These are phyloP conservation scores for Platycnemis pennipes DNA, from an alignment of 2,888 invertebrate genomes.

Conservation along the genomic window DNA sequence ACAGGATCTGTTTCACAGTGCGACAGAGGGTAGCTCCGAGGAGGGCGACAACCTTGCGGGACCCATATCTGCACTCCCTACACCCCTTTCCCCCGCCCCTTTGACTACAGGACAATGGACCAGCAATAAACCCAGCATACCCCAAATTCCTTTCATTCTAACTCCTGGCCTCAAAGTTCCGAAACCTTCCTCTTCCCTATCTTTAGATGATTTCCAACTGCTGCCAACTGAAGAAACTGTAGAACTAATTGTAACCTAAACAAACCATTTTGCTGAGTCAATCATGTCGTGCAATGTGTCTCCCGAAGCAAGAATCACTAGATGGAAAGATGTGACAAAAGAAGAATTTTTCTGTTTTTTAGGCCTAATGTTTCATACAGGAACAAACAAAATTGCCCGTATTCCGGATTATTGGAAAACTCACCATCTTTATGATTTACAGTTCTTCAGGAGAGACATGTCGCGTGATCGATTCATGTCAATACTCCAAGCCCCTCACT, in stretches of 20 bases:
- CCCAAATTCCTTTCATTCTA: not conserved
- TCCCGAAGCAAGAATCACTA: not conserved
- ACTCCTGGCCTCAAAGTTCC: not conserved
- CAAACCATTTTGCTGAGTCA: not conserved
- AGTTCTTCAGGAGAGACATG: too few relatives aligned
- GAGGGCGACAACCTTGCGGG: too few relatives aligned
- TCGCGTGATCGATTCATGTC: not conserved
- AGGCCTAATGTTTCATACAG: not conserved
- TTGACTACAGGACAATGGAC: not conserved
- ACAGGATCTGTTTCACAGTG: too few relatives aligned
- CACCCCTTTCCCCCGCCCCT: too few relatives aligned
- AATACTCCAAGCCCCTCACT: not conserved
- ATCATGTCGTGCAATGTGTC: not conserved
- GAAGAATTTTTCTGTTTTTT: not conserved
- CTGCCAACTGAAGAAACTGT: not conserved
- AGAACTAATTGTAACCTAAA: not conserved
- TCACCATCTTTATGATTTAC: too few relatives aligned
- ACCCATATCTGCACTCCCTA: too few relatives aligned
- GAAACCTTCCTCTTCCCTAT: not conserved
- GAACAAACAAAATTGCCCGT: too few relatives aligned
- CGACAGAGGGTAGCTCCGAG: too few relatives aligned
- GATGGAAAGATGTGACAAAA: not conserved
- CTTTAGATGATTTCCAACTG: not conserved
- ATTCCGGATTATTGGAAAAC: too few relatives aligned
- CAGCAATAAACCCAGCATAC: not conserved